Base-by-base conservation (phyloP, 2,888 invertebrate genomes). In the Megaustenia siamemsis region DNA sequence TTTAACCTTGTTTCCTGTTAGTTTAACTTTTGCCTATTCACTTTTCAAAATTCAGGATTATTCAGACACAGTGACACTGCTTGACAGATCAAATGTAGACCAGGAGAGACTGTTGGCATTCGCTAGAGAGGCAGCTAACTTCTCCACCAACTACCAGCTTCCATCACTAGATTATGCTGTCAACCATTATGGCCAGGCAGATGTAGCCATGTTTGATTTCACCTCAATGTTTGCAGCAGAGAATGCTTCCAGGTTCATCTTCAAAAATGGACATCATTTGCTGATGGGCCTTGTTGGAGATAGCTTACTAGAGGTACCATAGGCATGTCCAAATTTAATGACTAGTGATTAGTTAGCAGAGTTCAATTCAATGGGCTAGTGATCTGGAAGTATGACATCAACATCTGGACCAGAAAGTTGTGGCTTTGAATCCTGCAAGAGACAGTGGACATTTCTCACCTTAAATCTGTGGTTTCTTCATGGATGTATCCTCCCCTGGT, bases 191-290 rank as follows among this genome's bases (percentile, higher is more conserved):
- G 98, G 98, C 0, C 97, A 98, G 93, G 97, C 98, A 0, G 99
- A 99, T 94, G 98, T 99, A 1, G 98, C 99, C 69, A 97, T 99
- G 96, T 99, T 99, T 94, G 99, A 99, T 94, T 99, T 99, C 94
- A 99, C 99, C 0, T 98, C 98, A 0, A 98, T 99, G 97, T 99
- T 97, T 94, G 97, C 98, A 0, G 98, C 99, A 0, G 98, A 98
- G 94, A 98, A 98, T 94, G 98, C 99, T 12, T 97, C 97, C 89
- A 96, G 97, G 92, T 96, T 98, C 35, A 94, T 97, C 24, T 97
- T 96, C 90, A 94, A 95, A 82, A 95, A 96, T 88, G 97, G 97
- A 0, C 96, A 97, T 88, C 96, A 96, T 69, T 95, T 99, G 8
- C 95, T 99, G 28, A 97, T 97, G 95, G 97, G 96, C 90, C 95